Evolutionary conservation across 2,113 vertebrate species (phyloP).

Genomic region (Takifugu flavidus): DNA sequence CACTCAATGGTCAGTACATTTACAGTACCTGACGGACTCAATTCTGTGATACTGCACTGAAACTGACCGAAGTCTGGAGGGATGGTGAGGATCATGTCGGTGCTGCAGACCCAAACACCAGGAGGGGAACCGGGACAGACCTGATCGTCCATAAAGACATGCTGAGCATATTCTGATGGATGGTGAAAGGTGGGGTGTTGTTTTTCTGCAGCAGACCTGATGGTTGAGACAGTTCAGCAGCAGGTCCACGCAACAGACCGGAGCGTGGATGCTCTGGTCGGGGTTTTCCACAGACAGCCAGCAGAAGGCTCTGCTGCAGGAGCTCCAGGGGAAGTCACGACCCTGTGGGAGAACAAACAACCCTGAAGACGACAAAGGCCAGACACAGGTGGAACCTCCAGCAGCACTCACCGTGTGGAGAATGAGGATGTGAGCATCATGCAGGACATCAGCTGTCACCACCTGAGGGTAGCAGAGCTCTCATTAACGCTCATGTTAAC

Average conservation of each 20-base stretch:
- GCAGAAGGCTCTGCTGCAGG: conserved; percentile 88
- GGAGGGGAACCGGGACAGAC: conserved; percentile 87
- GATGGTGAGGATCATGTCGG: conserved; percentile 85
- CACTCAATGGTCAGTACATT: neutral
- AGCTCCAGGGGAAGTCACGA: conserved; percentile 89
- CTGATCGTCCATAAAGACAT: conserved; percentile 56
- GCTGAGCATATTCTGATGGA: no score
- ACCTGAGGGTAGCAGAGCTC: conserved; percentile 72
- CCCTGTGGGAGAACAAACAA: conserved; percentile 70
- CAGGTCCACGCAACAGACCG: conserved; percentile 87
- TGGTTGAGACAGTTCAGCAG: conserved; percentile 78
- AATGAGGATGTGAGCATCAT: conserved; percentile 82
- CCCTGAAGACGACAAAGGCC: neutral
- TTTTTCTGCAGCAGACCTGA: conserved; percentile 66
- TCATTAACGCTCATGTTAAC: neutral
- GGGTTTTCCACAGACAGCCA: conserved; percentile 79
- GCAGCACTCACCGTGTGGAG: conserved; percentile 84
- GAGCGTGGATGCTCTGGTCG: conserved; percentile 68
- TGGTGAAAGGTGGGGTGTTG: neutral
- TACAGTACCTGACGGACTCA: neutral
- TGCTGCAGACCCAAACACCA: conserved; percentile 95
- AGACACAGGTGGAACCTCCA: neutral
- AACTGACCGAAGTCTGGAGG: conserved; percentile 76
- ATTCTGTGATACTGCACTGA: neutral
- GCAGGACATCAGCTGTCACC: conserved; percentile 85